Conservation (phyloP, 2,113 vertebrate genomes). For the Sitta europaea region DNA sequence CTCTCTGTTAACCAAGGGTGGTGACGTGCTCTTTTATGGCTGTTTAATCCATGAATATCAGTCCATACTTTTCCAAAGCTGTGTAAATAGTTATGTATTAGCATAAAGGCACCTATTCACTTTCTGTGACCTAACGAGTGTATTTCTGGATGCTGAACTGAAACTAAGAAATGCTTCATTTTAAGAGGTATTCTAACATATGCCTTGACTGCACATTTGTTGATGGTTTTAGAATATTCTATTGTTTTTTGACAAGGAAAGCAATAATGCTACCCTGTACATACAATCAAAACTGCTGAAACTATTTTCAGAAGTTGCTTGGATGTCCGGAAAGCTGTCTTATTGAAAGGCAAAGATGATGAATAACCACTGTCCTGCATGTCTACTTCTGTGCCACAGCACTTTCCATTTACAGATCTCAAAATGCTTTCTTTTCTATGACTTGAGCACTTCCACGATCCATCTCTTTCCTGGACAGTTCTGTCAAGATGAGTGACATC, state of each 20-base stretch:
- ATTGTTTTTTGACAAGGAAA: neutral
- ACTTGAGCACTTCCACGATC: neutral
- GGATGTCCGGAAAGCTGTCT: neutral
- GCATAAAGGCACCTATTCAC: neutral
- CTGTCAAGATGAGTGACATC: neutral
- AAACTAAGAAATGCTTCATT: neutral
- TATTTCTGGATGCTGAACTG: neutral
- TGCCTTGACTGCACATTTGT: accelerated
- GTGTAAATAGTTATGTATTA: neutral
- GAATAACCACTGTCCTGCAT: neutral
- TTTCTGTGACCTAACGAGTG: neutral
- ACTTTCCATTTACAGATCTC: neutral
- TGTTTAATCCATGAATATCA: neutral
- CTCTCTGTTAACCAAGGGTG: neutral
- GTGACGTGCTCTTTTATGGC: neutral
- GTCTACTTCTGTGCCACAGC: neutral
- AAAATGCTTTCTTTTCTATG: neutral
- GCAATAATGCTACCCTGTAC: neutral
- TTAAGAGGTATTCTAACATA: neutral
- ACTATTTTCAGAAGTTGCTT: neutral
- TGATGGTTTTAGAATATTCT: neutral
- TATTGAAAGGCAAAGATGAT: neutral
- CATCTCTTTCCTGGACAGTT: neutral
- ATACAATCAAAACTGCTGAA: neutral
- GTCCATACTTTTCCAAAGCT: neutral